Evolutionary conservation across 1,140 invertebrate species (phyloP), one percentile per base, ranked within the genome.

Genomic region (Listronotus oregonensis): DNA sequence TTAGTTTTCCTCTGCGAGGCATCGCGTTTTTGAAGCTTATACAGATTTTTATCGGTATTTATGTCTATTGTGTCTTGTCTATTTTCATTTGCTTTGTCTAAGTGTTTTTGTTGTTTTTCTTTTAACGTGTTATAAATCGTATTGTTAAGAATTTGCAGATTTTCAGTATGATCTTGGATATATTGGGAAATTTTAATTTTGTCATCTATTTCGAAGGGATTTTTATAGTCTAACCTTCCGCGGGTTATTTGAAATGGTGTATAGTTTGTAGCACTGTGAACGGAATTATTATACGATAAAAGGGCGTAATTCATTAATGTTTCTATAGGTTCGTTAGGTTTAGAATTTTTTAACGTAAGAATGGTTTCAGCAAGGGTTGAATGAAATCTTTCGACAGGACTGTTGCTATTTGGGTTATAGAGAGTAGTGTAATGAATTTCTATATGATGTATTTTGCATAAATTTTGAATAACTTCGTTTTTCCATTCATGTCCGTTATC

Each of bases 401-500:
- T 31, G 17, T 61, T 61, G 21, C 18, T 32, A 31, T 50, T 51
- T 1, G 37, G 46, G 18, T 64, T 61, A 11, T 40, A 8, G 1
- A 32, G 34, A 6, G 32, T 61, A 12, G 31, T 37, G 39, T 39
- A 64, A 21, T 64, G 61, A 3, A 56, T n/a, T 56, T 54, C 61
- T 8, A 64, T 64, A 5, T 43, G n/a, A n/a, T 56, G 34, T 6
- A 34, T 6, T 34, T 54, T 55, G 18, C 61, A 64, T 0, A 61
- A n/a, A n/a, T 56, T 17, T 56, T 42, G 39, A 1, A 56, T 12
- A 12, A 42, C 12, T 42, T 56, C n/a, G 14, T 50, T 61, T 31
- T 61, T 50, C 18, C 18, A 61, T 9, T 51, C 56, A 40, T 21
- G 31, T 37, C 43, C 59, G 14, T 61, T 50, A 18, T 61, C 59